Evolutionary conservation across 2,113 vertebrate species (phyloP).

Genomic region (Elephas maximus): DNA sequence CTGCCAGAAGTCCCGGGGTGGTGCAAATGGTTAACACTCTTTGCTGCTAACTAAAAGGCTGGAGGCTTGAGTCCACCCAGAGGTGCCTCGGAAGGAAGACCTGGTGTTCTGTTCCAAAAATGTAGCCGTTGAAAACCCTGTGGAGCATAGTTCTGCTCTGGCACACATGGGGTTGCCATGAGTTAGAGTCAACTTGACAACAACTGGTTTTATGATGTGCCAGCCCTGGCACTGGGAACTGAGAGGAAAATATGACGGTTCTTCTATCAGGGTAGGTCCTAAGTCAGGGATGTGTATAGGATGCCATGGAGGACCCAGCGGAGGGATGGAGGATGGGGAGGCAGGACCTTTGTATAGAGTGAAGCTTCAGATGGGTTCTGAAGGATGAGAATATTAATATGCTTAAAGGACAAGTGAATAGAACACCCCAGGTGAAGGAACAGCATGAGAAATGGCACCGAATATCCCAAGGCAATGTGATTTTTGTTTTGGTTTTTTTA

Average conservation of each 20-base stretch:
- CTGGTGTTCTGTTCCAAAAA: no score
- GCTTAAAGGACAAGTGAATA: background rate
- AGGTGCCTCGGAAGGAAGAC: background rate
- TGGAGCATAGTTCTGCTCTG: no score
- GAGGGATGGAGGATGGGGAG: background rate
- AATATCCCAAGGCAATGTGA: background rate
- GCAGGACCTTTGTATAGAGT: background rate
- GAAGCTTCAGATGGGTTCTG: background rate
- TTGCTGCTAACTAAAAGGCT: background rate
- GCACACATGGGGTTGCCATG: background rate
- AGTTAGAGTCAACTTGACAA: background rate
- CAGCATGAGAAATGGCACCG: background rate
- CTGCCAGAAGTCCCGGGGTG: background rate
- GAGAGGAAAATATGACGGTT: background rate
- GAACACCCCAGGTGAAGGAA: background rate
- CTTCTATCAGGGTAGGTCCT: background rate
- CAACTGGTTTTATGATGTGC: background rate
- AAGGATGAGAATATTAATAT: background rate
- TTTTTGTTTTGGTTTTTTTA: background rate
- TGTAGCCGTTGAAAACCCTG: no score
- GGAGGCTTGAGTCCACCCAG: background rate
- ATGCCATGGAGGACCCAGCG: background rate
- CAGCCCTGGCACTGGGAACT: background rate
- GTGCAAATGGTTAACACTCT: background rate
- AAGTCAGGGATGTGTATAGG: background rate